Percentiles rank a stretch among this genome's conserved stretches.
Evolutionary conservation across 2,797 vertebrate genomes (phyloP).

Genomic region (Champsocephalus gunnari): DNA sequence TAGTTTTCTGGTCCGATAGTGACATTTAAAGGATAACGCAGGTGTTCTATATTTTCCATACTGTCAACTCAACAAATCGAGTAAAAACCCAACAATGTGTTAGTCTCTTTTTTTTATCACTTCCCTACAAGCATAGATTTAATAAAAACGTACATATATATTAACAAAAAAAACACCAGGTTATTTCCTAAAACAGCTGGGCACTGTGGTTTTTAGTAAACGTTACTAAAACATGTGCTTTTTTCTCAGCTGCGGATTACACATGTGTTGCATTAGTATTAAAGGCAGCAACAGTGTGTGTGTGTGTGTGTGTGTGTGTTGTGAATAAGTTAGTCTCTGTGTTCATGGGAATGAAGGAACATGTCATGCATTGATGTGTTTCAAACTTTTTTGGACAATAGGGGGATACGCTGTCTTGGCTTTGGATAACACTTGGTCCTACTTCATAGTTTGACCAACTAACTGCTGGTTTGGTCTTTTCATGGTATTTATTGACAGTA

Average conservation of each 20-base stretch:
- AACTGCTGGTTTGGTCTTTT: background rate
- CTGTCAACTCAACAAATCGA: background rate
- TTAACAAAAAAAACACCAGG: background rate
- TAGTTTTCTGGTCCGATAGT: background rate
- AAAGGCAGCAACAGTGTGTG: background rate
- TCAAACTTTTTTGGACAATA: background rate
- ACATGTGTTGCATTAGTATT: background rate
- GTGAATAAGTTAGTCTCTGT: background rate
- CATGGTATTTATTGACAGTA: constrained; percentile 3
- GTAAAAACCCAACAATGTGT: background rate
- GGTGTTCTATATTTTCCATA: background rate
- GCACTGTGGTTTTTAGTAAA: no score
- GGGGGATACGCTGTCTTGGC: background rate
- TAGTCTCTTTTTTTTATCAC: background rate
- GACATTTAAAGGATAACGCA: constrained; percentile 26
- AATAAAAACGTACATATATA: background rate
- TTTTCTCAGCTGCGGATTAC: constrained; percentile 7
- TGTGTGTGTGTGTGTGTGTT: no score
- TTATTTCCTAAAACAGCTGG: background rate
- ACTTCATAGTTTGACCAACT: background rate
- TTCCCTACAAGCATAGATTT: background rate
- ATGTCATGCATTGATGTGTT: background rate
- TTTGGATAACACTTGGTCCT: background rate
- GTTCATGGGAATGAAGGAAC: background rate
- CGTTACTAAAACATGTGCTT: no score